Conservation (phyloP, 1,140 invertebrate genomes). For the Drosophila novamexicana region DNA sequence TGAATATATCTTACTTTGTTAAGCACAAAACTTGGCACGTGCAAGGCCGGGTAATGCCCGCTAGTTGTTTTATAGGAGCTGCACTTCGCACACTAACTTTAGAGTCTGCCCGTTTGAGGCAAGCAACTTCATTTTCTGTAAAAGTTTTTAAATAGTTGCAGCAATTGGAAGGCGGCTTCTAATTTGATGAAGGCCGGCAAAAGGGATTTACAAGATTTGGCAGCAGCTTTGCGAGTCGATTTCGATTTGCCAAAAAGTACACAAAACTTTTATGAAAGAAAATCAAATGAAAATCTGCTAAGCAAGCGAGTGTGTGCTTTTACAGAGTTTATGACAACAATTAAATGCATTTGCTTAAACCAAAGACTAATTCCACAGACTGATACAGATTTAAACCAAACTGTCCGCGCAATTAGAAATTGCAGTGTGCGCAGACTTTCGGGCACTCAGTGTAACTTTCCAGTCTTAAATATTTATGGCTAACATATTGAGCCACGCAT, state of each 20-base stretch:
- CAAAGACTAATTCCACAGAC: conserved; percentile 25
- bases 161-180: conserved; percentile 63
- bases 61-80: background rate
- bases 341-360: conserved; percentile 55
- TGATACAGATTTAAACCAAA: conserved; percentile 26
- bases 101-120: background rate
- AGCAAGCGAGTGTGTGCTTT: conserved; percentile 11
- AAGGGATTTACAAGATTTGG: conserved; percentile 64
- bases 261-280: conserved; percentile 74
- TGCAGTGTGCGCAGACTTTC: conserved; percentile 14
- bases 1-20: too few relatives aligned
- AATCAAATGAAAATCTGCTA: conserved; percentile 71
- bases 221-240: conserved; percentile 53
- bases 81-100: background rate
- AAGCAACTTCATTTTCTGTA: conserved; percentile 25
- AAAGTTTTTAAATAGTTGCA: conserved; percentile 77
- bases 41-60: too few relatives aligned
- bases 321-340: conserved; percentile 62
- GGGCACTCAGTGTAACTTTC: conserved; percentile 11
- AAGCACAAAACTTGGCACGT: too few relatives aligned
- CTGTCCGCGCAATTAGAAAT: conserved; percentile 26
- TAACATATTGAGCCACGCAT: conserved; percentile 24
- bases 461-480: conserved; percentile 34
- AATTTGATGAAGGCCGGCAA: conserved; percentile 48
- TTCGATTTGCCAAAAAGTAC: conserved; percentile 74